A percentile compares a stretch with the other conserved stretches of the same genome.
These are phyloP conservation scores for Coendou prehensilis DNA, from an alignment of 2,797 vertebrate species.

Conservation along the genomic window DNA sequence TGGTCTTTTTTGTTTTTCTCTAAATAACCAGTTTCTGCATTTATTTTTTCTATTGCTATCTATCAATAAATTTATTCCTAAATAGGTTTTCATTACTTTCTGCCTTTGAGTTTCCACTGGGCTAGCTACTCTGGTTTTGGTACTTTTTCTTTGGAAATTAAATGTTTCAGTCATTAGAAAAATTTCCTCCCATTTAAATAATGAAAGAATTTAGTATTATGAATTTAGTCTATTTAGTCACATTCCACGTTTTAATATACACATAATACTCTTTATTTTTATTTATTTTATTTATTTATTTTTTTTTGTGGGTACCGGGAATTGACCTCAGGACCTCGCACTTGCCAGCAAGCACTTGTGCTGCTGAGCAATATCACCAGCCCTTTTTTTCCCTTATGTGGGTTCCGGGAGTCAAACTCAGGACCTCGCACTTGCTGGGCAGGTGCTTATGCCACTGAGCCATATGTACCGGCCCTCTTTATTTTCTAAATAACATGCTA, in stretches of 20 bases:
- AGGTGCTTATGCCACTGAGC: no score
- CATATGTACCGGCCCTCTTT: background rate
- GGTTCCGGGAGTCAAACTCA: no score
- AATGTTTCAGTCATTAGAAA: background rate
- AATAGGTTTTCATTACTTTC: background rate
- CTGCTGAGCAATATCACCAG: no score
- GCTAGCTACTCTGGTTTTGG: background rate
- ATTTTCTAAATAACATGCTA: slow-evolving; percentile 38
- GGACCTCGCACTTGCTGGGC: no score
- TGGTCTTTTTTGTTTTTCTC: background rate
- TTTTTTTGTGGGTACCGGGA: no score
- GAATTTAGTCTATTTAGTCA: slow-evolving; percentile 41
- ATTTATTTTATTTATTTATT: background rate
- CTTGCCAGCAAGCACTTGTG: no score
- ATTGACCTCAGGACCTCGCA: no score
- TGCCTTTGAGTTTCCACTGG: background rate
- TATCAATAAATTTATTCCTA: background rate
- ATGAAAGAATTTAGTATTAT: background rate
- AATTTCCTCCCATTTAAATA: slow-evolving; percentile 41
- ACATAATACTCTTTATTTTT: slow-evolving; percentile 28
- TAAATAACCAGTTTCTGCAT: slow-evolving; percentile 1
- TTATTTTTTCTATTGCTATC: background rate
- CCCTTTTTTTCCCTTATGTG: no score
- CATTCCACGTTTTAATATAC: background rate
- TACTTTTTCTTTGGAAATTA: slow-evolving; percentile 9